Base-by-base conservation (phyloP, 2,888 invertebrate genomes). In the Yponomeuta cagnagella region DNA sequence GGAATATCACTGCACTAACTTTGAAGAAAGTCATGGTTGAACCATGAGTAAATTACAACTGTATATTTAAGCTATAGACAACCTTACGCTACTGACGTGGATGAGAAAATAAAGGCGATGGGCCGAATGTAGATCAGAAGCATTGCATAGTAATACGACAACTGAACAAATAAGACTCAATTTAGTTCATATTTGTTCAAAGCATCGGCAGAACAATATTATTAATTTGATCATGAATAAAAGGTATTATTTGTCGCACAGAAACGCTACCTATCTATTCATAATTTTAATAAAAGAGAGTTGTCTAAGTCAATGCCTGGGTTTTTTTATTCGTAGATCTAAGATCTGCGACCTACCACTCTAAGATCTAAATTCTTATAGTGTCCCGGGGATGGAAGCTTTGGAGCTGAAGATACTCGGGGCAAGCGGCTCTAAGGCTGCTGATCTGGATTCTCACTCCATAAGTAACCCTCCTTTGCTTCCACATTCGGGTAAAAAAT, bases 121-220 rank as follows among this genome's bases (percentile, higher is more conserved):
- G 67, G n/a, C 43, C 12, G 12, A n/a, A 58, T 58, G 52, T 58
- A 58, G 52, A 58, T 12, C 52, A 58, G 3, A 58, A 58, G 52
- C 15, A 58, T n/a, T 66, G 66, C 66, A 67, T n/a, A n/a, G 67
- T 67, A 8, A 43, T 67, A n/a, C 15, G n/a, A 37, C 86, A 80
- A 70, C 77, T 86, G 86, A 76, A 71, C 76, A 84, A 86, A 86
- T 76, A 69, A 73, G 74, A 72, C 15, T 15, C 52, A 58, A 12
- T 15, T 58, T 58, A 5, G 52, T 58, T 15, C 12, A 58, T 58
- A 58, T 58, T 58, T 58, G 15, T 15, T 15, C 52, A 15, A 12
- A 15, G 52, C 15, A 15, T 58, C 15, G 52, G 15, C 52, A n/a
- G 68, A 68, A 68, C 68, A 68, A 68, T 68, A 58, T 58, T n/a